Evolutionary conservation across 2,113 vertebrate species (phyloP).

Genomic region (Mus pahari): DNA sequence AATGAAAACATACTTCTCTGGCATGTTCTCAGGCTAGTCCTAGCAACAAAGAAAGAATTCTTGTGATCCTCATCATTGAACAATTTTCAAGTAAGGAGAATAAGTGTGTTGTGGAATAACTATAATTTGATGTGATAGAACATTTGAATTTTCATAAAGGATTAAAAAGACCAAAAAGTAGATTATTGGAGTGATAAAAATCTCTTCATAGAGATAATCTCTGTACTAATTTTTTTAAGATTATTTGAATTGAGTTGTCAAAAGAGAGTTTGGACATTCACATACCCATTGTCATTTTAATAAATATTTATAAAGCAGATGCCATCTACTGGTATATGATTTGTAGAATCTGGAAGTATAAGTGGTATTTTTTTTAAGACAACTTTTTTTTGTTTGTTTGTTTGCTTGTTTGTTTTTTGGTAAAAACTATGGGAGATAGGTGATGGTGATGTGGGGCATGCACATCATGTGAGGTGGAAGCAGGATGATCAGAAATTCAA

Average conservation of each 20-base stretch:
- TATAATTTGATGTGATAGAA: background rate
- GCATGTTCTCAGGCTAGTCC: background rate
- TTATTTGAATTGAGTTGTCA: conserved; percentile 9
- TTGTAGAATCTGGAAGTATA: background rate
- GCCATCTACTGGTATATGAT: background rate
- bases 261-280: background rate
- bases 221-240: background rate
- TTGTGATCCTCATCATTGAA: background rate
- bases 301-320: background rate
- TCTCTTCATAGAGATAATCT: background rate
- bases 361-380: background rate
- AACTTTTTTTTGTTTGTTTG: background rate
- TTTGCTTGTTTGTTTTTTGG: no score
- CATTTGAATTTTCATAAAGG: background rate
- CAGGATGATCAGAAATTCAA: background rate
- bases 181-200: background rate
- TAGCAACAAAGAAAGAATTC: background rate
- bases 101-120: background rate
- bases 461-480: background rate
- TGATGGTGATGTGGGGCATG: background rate
- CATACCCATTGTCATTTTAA: background rate
- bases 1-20: conserved; percentile 6
- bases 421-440: background rate
- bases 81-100: conserved; percentile 33
- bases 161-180: background rate